A percentile compares a stretch with the other conserved stretches of the same genome.
Evolutionary conservation across 2,888 invertebrate genomes (phyloP).

Genomic region (Dasysyrphus albostriatus): DNA sequence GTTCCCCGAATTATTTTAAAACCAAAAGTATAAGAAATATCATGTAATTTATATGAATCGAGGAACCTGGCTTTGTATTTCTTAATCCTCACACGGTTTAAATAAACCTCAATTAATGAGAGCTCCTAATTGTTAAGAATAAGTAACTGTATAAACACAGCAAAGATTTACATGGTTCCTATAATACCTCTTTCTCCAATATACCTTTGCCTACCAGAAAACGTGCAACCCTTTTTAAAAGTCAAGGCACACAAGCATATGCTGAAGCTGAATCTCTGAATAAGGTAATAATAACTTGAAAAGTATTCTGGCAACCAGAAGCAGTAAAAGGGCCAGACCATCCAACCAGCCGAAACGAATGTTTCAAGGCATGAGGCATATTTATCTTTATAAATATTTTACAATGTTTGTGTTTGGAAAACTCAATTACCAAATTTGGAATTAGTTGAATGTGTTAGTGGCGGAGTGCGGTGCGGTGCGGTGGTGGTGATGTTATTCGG

Average conservation of each 20-base stretch:
- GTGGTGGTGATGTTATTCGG: not conserved
- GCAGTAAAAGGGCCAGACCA: not conserved
- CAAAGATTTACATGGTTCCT: constrained; percentile 18
- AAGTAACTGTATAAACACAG: constrained; percentile 47
- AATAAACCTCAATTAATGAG: constrained; percentile 56
- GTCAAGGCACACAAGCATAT: constrained; percentile 35
- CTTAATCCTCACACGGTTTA: constrained; percentile 48
- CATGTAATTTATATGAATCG: constrained; percentile 1
- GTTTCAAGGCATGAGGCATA: constrained; percentile 48
- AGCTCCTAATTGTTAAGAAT: constrained; percentile 63
- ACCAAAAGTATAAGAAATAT: not conserved
- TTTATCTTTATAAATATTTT: constrained; percentile 74
- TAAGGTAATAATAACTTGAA: constrained; percentile 42
- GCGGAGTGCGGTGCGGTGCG: not conserved
- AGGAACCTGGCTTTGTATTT: constrained; percentile 25
- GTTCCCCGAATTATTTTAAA: not conserved
- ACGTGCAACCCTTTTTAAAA: constrained; percentile 2
- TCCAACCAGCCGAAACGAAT: constrained; percentile 15
- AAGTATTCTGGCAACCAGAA: constrained; percentile 4
- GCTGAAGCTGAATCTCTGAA: constrained; percentile 4
- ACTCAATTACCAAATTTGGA: constrained; percentile 70
- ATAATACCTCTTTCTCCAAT: not conserved
- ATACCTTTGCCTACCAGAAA: not conserved
- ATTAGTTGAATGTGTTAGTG: constrained; percentile 47
- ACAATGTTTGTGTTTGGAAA: constrained; percentile 73